A percentile compares a stretch with the other conserved stretches of the same genome.
phyloP scores from a whole-genome alignment of 2,113 vertebrate genomes.

The Oenanthe melanoleuca region DNA sequence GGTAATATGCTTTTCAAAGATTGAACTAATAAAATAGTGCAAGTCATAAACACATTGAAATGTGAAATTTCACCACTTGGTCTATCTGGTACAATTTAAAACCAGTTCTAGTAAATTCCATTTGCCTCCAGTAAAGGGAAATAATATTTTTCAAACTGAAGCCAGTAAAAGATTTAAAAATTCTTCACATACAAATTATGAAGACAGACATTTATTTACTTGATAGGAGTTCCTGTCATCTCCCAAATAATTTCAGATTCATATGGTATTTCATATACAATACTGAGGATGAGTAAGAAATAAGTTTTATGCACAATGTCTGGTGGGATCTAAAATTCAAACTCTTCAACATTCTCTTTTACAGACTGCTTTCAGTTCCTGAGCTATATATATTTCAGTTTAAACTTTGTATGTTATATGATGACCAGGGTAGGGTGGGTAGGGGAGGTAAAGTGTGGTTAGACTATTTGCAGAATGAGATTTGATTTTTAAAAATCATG shows the following conservation, averaged over 20 bases:
- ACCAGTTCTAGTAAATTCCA: constrained; percentile 28
- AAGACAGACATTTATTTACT: not conserved
- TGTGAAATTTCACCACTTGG: constrained; percentile 67
- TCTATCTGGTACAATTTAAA: constrained; percentile 50
- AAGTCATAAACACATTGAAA: constrained; percentile 78
- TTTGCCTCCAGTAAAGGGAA: constrained; percentile 17
- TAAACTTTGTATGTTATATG: not conserved
- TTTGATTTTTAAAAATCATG: not conserved
- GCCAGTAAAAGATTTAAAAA: not conserved
- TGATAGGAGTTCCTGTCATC: not conserved
- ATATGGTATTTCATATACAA: not conserved
- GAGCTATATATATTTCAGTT: not conserved
- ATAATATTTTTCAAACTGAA: constrained; percentile 34
- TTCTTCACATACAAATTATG: not conserved
- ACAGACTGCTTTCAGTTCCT: not conserved
- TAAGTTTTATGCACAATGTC: not conserved
- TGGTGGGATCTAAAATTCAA: not conserved
- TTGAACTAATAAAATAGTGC: constrained; percentile 71
- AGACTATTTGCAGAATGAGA: not conserved
- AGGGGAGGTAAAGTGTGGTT: not conserved
- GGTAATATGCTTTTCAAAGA: constrained; percentile 68
- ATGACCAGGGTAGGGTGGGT: not conserved
- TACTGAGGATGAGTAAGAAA: not conserved
- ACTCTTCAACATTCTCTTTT: not conserved
- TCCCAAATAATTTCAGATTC: not conserved